Percentiles rank a stretch among this genome's conserved stretches.
phyloP scores from a whole-genome alignment of 1,140 invertebrate species.

The Drosophila tristis region DNA sequence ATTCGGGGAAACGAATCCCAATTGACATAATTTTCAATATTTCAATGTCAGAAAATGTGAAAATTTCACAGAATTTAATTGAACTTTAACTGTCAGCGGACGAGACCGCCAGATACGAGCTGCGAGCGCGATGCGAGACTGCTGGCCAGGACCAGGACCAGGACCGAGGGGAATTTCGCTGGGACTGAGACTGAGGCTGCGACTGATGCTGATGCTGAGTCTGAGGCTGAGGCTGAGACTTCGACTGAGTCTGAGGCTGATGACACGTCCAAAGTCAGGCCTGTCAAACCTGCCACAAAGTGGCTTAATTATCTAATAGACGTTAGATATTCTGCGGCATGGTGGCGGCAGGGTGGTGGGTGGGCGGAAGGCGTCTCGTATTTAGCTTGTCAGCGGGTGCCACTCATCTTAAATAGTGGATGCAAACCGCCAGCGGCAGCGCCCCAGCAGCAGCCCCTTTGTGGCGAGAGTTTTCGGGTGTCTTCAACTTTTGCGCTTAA shows the following conservation, averaged over 20 bases:
- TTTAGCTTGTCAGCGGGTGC: slow-evolving; percentile 73
- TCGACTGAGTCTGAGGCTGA: not conserved
- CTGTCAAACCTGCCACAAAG: slow-evolving; percentile 80
- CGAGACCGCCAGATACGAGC: no score
- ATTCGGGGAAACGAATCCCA: slow-evolving; percentile 38
- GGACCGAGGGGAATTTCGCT: no score
- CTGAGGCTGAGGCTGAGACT: no score
- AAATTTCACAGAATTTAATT: slow-evolving; percentile 67
- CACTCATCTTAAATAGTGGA: slow-evolving; percentile 70
- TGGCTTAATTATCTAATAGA: slow-evolving; percentile 82
- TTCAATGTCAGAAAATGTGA: slow-evolving; percentile 46
- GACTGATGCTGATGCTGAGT: no score
- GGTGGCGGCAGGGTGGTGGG: not conserved
- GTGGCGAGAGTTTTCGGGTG: slow-evolving; percentile 19
- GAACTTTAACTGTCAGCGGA: slow-evolving; percentile 66
- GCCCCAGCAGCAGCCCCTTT: no score
- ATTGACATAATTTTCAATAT: slow-evolving; percentile 67
- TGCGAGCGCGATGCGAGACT: no score
- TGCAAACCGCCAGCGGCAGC: not conserved
- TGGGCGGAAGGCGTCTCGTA: slow-evolving; percentile 16
- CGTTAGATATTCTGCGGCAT: slow-evolving; percentile 44
- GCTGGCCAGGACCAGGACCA: no score
- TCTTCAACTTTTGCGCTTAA: slow-evolving; percentile 60
- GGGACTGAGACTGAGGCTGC: no score
- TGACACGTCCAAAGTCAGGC: slow-evolving; percentile 74